Conservation (phyloP, 1,140 invertebrate species). For the Nebria ingens region DNA sequence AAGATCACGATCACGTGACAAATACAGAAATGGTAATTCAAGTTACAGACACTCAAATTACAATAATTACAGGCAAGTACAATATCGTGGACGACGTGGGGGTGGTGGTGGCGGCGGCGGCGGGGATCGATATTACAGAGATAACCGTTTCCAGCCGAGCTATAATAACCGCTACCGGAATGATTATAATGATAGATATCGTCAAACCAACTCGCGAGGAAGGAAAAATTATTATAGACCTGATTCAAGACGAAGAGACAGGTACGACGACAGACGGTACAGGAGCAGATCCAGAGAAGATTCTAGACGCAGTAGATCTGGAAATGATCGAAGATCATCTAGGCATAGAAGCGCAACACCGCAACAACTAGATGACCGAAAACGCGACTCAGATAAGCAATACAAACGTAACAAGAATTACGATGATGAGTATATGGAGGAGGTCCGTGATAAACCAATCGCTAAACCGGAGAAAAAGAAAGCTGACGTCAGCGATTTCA, state of each 20-base stretch:
- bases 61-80: constrained; percentile 10
- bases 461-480: background rate
- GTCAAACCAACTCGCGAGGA: constrained; percentile 2
- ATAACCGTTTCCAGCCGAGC: background rate
- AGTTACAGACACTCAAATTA: constrained; percentile 11
- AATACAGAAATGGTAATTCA: constrained; percentile 16
- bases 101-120: constrained; percentile 14
- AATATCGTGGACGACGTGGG: constrained; percentile 17
- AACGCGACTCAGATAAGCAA: background rate
- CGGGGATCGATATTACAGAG: constrained; percentile 16
- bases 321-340: background rate
- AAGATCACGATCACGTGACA: constrained; percentile 9
- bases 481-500: background rate
- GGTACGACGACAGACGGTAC: background rate
- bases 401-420: background rate
- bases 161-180: background rate
- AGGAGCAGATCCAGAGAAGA: background rate
- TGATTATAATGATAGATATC: background rate
- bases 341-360: background rate
- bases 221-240: constrained; percentile 6
- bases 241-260: background rate
- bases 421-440: background rate
- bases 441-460: background rate
- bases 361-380: background rate
- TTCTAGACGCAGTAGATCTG: background rate